Conservation (phyloP, 2,113 vertebrate species). For the Notothenia coriiceps region DNA sequence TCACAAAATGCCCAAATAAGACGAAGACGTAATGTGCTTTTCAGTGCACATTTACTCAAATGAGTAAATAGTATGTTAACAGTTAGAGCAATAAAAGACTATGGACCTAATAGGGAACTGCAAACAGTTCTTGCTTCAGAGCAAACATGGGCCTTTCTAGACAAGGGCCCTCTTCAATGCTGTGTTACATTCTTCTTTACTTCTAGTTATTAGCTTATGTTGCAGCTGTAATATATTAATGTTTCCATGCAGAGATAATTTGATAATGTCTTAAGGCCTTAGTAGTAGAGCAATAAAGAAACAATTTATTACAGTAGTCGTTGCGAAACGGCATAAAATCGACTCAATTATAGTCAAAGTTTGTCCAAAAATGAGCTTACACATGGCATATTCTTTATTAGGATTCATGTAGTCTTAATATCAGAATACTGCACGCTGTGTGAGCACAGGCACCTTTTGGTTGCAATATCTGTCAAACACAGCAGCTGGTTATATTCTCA, state of each 20-base stretch:
- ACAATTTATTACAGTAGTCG: not conserved
- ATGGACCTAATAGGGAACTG: not conserved
- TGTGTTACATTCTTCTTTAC: not conserved
- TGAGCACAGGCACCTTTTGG: not conserved
- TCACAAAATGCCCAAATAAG: not conserved
- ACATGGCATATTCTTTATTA: too few relatives aligned
- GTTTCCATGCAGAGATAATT: too few relatives aligned
- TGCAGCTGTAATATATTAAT: not conserved
- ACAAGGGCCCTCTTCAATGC: not conserved
- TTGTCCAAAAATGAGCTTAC: not conserved
- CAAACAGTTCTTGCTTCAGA: not conserved
- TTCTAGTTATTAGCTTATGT: not conserved
- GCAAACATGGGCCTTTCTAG: not conserved
- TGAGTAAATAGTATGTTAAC: not conserved
- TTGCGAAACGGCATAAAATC: not conserved
- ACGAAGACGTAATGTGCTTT: not conserved
- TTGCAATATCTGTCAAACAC: not conserved
- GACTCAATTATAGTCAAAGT: too few relatives aligned
- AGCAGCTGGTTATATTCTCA: conserved; percentile 55
- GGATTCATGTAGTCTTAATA: not conserved
- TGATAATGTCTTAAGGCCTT: too few relatives aligned
- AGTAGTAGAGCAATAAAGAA: not conserved
- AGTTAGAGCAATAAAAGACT: not conserved
- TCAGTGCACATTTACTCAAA: not conserved
- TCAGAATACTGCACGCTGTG: not conserved